Evolutionary conservation across 2,113 vertebrate species (phyloP).

Genomic region (Donacobius atricapilla): DNA sequence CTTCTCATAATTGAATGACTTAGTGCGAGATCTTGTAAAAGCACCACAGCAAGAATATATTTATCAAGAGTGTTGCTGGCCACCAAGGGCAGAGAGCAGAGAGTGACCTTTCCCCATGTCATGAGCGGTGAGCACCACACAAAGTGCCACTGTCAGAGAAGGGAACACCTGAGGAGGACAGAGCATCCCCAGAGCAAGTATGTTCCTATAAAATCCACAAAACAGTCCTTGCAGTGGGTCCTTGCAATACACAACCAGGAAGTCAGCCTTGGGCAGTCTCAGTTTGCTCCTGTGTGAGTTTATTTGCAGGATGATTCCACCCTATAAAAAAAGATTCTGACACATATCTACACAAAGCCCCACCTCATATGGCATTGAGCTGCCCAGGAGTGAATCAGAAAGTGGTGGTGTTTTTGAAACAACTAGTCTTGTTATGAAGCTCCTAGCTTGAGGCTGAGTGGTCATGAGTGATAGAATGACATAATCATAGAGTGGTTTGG

Average conservation of each 20-base stretch:
- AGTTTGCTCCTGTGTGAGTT: neutral
- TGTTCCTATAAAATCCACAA: neutral
- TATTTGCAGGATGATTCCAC: neutral
- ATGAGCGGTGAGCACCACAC: rapidly evolving
- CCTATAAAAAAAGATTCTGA: neutral
- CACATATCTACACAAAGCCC: neutral
- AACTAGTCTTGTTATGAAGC: neutral
- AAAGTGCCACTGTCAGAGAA: neutral
- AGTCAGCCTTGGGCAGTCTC: neutral
- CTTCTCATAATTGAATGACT: neutral
- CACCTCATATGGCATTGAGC: neutral
- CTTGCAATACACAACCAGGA: neutral
- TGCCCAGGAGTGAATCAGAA: neutral
- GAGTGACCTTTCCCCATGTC: neutral
- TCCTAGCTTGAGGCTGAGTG: neutral
- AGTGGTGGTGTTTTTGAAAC: neutral
- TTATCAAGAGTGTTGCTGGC: neutral
- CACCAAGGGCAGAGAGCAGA: neutral
- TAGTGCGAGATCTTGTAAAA: neutral
- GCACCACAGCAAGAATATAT: neutral
- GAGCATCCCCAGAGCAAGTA: neutral
- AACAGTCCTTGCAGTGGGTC: neutral
- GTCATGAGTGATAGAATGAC: neutral
- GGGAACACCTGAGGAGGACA: neutral
- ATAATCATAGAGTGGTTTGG: neutral